Percentiles rank a stretch among this genome's conserved stretches.
Evolutionary conservation across 2,888 invertebrate genomes (phyloP).

Genomic region (Caenorhabditis sinica): DNA sequence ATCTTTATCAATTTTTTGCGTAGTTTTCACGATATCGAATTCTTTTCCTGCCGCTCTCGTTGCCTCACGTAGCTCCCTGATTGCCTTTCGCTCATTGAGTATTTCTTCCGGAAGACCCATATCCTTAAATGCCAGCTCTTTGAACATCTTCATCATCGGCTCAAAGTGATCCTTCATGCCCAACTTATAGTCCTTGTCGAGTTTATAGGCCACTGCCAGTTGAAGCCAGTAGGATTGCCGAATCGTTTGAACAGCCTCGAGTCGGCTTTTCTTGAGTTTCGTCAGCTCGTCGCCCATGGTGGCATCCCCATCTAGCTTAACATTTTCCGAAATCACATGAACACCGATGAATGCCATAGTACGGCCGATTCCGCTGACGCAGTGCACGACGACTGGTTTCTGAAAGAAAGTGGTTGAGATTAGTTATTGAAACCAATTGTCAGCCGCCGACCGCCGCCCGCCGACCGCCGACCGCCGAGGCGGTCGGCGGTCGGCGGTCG

Average conservation of each 20-base stretch:
- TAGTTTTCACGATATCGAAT: too few species aligned
- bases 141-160: neutral
- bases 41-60: too few species aligned
- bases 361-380: slow-evolving; percentile 3
- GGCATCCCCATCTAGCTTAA: neutral
- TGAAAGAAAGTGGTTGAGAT: neutral
- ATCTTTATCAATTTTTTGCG: neutral
- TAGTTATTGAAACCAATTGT: too few species aligned
- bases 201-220: neutral
- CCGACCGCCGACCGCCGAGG: too few species aligned
- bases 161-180: neutral
- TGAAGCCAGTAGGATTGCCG: slow-evolving; percentile 16
- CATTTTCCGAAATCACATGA: neutral
- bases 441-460: too few species aligned
- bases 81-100: neutral
- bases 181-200: neutral
- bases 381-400: slow-evolving; percentile 7
- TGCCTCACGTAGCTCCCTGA: neutral
- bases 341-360: slow-evolving; percentile 15
- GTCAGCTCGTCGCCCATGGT: neutral
- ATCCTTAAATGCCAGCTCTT: neutral
- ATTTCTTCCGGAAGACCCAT: neutral
- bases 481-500: too few species aligned
- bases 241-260: neutral
- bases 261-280: neutral